phyloP scores from a whole-genome alignment of 1,140 invertebrate species.

The Conus betulinus region DNA sequence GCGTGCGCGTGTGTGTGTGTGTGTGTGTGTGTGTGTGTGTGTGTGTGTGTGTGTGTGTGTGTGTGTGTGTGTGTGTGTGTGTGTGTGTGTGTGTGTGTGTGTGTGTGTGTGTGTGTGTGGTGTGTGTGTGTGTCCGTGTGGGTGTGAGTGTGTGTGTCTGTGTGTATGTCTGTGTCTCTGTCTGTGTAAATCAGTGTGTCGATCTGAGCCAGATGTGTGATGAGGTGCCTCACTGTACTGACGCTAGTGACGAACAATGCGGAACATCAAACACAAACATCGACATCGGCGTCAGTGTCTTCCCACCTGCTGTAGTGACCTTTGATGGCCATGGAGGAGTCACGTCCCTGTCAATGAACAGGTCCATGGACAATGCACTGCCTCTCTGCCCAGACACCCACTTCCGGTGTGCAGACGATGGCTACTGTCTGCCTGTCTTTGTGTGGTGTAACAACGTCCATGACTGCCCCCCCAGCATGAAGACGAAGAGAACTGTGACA shows the following conservation, averaged over 20 bases:
- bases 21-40: too few species aligned
- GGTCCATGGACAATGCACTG: background rate
- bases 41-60: too few species aligned
- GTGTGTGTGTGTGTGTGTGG: too few species aligned
- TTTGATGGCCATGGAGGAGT: background rate
- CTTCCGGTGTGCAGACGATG: background rate
- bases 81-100: too few species aligned
- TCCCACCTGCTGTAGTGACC: background rate
- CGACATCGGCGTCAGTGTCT: background rate
- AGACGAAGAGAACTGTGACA: slow-evolving; percentile 27
- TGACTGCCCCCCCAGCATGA: slow-evolving; percentile 7
- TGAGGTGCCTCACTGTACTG: background rate
- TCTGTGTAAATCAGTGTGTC: too few species aligned
- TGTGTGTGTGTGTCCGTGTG: too few species aligned
- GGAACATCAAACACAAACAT: too few species aligned
- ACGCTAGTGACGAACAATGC: background rate
- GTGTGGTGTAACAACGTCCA: slow-evolving; percentile 35
- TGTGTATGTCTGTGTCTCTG: too few species aligned
- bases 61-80: too few species aligned
- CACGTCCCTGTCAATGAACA: background rate
- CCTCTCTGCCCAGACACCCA: background rate
- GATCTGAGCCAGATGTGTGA: background rate
- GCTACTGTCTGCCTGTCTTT: slow-evolving; percentile 26
- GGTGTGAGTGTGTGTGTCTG: too few species aligned
- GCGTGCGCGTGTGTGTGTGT: too few species aligned